Percentiles rank a stretch among this genome's conserved stretches.
These are phyloP conservation scores for Lucilia cuprina DNA, from an alignment of 1,140 invertebrate genomes.

Conservation along the genomic window DNA sequence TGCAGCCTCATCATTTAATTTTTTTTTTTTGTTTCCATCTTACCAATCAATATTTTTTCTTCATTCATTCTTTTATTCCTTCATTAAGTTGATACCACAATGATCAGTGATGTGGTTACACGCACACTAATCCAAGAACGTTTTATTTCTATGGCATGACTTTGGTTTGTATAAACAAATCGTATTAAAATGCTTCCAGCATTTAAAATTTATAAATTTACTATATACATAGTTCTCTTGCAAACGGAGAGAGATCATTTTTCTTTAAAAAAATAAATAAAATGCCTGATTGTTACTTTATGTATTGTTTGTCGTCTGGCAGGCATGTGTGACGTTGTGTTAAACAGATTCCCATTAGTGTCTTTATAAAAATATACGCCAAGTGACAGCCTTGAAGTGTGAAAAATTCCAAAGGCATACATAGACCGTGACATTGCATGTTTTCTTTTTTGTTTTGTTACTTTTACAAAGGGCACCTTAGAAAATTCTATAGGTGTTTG, in stretches of 20 bases:
- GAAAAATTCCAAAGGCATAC: constrained; percentile 26
- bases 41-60: neutral
- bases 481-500: neutral
- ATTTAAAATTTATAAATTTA: neutral
- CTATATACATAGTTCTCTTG: neutral
- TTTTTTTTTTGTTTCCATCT: neutral
- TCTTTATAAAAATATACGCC: constrained; percentile 7
- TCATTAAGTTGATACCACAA: neutral
- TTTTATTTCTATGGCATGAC: neutral
- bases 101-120: constrained; percentile 7
- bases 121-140: neutral
- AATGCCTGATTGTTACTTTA: neutral
- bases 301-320: constrained; percentile 9
- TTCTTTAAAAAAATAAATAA: neutral
- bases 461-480: neutral
- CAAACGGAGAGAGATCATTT: neutral
- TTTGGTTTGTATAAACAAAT: neutral
- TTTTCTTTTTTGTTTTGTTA: neutral
- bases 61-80: neutral
- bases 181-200: neutral
- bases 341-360: constrained; percentile 37
- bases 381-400: constrained; percentile 35
- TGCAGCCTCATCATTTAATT: neutral
- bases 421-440: constrained; percentile 27
- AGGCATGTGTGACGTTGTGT: constrained; percentile 25